Conservation (phyloP, 2,113 vertebrate species). For the Daphoenositta chrysoptera region DNA sequence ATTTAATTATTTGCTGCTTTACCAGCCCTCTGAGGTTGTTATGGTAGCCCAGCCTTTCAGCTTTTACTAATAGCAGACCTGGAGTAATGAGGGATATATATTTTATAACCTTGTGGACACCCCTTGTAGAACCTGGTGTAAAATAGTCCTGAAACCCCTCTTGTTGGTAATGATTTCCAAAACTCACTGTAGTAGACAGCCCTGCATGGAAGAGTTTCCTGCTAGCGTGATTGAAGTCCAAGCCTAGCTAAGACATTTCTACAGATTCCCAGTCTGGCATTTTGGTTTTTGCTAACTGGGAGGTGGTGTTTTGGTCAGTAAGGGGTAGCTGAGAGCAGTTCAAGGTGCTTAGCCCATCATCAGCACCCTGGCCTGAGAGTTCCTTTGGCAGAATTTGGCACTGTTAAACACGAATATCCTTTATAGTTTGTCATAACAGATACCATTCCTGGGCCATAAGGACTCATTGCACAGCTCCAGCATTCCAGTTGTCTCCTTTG, state of each 20-base stretch:
- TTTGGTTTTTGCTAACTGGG: not conserved
- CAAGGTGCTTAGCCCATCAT: not conserved
- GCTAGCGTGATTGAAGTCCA: not conserved
- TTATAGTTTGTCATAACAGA: not conserved
- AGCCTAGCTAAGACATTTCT: not conserved
- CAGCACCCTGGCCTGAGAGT: not conserved
- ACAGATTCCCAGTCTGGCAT: not conserved
- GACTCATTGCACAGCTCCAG: not conserved
- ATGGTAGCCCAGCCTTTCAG: not conserved
- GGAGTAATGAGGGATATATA: not conserved
- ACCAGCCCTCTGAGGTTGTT: not conserved
- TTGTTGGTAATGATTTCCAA: not conserved
- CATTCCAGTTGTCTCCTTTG: not conserved
- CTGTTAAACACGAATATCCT: not conserved
- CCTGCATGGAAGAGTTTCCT: not conserved
- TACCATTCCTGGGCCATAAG: not conserved
- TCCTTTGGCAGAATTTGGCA: not conserved
- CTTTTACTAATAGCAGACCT: not conserved
- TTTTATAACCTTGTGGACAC: not conserved
- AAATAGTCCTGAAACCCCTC: not conserved
- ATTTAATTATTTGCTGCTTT: not conserved
- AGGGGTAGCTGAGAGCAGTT: not conserved
- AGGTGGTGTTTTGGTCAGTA: not conserved
- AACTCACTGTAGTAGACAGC: not conserved
- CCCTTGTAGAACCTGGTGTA: not conserved